Base-by-base conservation (phyloP, 2,888 invertebrate genomes). In the Altica lythri region DNA sequence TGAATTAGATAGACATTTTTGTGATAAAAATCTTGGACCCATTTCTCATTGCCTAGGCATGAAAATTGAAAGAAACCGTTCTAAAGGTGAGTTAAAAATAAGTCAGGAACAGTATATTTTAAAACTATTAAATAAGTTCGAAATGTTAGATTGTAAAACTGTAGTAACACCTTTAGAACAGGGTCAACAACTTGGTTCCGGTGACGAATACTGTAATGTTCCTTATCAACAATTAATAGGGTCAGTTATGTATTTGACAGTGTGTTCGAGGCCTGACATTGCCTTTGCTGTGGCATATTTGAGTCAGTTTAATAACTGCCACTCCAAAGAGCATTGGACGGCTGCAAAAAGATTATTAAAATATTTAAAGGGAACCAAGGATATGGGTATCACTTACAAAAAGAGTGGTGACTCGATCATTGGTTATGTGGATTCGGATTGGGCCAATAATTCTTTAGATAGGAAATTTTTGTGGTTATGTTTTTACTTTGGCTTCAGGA, bases 371-470 rank as follows among this genome's bases (percentile, higher is more conserved):
- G 52, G 53, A 34, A 53, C 51, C 19, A 44, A 55, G 17, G 29
- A 50, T 22, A 27, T 57, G 8, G 59, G 64, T 6, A 46, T 72
- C 4, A 14, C 27, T 2, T 56, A 40, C 29, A 45, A 32, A 12
- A 1, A 13, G 27, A 29, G 8, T 27, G 2, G 4, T 1, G 27
- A 13, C 9, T 4, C 22, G 3, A n/a, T 69, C 6, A 9, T 13
- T 12, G 66, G 66, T 4, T 71, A 55, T 45, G 57, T 53, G 6
- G 71, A 72, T 55, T 59, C 70, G 0, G 72, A 55, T 53, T 55
- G 52, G 57, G 54, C 25, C 10, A 45, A 32, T 46, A 34, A 34
- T 30, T 18, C 12, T 2, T 17, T 17, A 13, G 57, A 55, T 18
- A 16, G 63, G 32, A 54, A 44, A 16, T 65, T n/a, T n/a, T n/a